Conservation (phyloP, 2,888 invertebrate species). For the Drosophila mayaguana region DNA sequence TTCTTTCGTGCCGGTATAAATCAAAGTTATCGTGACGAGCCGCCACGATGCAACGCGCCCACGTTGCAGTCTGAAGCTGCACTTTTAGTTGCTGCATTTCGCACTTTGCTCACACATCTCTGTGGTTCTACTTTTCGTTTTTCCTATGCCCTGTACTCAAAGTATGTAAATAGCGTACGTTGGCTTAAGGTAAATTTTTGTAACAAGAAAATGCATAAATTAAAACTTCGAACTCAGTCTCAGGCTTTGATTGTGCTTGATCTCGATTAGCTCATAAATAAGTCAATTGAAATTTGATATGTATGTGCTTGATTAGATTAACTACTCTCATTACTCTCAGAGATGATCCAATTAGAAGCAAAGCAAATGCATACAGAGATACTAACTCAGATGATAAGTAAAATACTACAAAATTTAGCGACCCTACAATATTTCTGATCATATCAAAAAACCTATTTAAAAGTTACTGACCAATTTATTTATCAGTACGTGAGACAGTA, state of each 20-base stretch:
- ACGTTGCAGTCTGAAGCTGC: background rate
- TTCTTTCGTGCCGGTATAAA: conserved; percentile 48
- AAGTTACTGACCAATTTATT: background rate
- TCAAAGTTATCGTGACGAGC: conserved; percentile 52
- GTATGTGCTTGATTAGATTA: background rate
- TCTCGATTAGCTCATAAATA: background rate
- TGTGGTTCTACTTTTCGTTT: conserved; percentile 11
- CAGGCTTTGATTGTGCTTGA: background rate
- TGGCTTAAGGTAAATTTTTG: background rate
- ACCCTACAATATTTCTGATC: background rate
- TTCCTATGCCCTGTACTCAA: background rate
- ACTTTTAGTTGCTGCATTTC: conserved; percentile 11
- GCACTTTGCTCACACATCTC: conserved; percentile 31
- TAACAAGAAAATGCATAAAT: background rate
- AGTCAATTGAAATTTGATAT: background rate
- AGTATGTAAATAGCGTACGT: background rate
- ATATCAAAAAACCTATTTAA: no score
- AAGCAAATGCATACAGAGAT: background rate
- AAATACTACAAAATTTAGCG: no score
- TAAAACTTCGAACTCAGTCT: no score
- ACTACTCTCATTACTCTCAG: no score
- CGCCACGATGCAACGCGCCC: background rate
- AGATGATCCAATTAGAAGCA: background rate
- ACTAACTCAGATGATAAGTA: no score
- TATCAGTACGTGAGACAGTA: no score